Evolutionary conservation across 2,888 invertebrate genomes (phyloP).

Genomic region (Polyploca ridens): DNA sequence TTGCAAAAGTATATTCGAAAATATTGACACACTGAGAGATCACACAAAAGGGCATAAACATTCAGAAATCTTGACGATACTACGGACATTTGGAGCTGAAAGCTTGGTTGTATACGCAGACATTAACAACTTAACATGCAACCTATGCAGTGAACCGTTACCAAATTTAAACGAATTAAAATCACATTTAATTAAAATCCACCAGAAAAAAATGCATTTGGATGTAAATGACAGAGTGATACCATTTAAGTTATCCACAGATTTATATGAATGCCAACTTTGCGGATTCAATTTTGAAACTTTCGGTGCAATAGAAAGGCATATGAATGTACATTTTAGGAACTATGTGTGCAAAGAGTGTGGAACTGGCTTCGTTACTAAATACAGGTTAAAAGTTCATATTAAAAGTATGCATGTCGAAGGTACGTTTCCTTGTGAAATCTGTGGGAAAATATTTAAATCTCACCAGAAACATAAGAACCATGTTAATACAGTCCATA

Average conservation of each 20-base stretch:
- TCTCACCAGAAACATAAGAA: conserved; percentile 62
- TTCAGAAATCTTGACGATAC: conserved; percentile 43
- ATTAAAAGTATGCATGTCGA: conserved; percentile 59
- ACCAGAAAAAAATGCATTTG: conserved; percentile 56
- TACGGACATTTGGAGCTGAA: conserved; percentile 59
- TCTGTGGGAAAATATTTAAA: conserved; percentile 61
- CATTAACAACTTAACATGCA: conserved; percentile 60
- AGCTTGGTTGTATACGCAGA: conserved; percentile 69
- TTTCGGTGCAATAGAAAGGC: conserved; percentile 70
- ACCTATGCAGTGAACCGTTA: conserved; percentile 48
- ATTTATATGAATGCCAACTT: conserved; percentile 60
- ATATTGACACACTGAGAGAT: conserved; percentile 49
- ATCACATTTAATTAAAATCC: conserved; percentile 55
- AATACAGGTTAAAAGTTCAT: conserved; percentile 66
- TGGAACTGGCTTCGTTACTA: conserved; percentile 69
- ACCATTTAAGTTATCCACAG: conserved; percentile 59
- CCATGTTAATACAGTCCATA: conserved; percentile 64
- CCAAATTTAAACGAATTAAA: conserved; percentile 58
- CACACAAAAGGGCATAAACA: conserved; percentile 53
- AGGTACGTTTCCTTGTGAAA: conserved; percentile 57
- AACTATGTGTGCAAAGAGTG: conserved; percentile 72
- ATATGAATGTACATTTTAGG: conserved; percentile 74
- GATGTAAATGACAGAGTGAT: conserved; percentile 64
- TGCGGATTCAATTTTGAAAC: conserved; percentile 70
- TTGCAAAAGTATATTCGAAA: conserved; percentile 59